Percentiles rank a stretch among this genome's conserved stretches.
Conservation (phyloP, 1,140 invertebrate species). For the Zaprionus ornatus region DNA sequence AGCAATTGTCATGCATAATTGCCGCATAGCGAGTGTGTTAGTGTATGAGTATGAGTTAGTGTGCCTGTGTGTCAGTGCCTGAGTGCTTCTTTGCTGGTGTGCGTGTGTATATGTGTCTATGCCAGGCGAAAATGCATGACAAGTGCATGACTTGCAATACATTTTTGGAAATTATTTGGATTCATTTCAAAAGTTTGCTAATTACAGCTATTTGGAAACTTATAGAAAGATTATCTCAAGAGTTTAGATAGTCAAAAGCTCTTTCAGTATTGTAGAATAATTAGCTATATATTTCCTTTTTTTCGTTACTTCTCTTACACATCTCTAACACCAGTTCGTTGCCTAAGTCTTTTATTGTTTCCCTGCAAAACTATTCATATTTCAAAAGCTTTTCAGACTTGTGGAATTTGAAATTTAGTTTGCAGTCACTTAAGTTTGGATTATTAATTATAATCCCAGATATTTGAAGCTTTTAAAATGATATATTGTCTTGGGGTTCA, state of each 20-base stretch:
- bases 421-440: neutral
- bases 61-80: neutral
- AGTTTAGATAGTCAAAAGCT: neutral
- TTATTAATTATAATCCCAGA: neutral
- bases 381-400: neutral
- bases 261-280: neutral
- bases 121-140: slow-evolving; percentile 17
- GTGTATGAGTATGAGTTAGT: neutral
- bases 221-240: neutral
- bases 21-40: slow-evolving; percentile 4
- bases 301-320: neutral
- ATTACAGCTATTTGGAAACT: neutral
- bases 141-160: neutral
- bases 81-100: neutral
- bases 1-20: slow-evolving; percentile 57
- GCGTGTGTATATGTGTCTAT: slow-evolving; percentile 14
- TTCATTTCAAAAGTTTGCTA: neutral
- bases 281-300: neutral
- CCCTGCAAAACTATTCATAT: no score
- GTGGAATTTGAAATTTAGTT: neutral
- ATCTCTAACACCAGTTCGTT: slow-evolving; percentile 50
- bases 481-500: neutral
- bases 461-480: neutral
- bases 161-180: neutral
- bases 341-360: slow-evolving; percentile 68